Base-by-base conservation (phyloP, 2,888 invertebrate species). In the Drosophila neotestacea region DNA sequence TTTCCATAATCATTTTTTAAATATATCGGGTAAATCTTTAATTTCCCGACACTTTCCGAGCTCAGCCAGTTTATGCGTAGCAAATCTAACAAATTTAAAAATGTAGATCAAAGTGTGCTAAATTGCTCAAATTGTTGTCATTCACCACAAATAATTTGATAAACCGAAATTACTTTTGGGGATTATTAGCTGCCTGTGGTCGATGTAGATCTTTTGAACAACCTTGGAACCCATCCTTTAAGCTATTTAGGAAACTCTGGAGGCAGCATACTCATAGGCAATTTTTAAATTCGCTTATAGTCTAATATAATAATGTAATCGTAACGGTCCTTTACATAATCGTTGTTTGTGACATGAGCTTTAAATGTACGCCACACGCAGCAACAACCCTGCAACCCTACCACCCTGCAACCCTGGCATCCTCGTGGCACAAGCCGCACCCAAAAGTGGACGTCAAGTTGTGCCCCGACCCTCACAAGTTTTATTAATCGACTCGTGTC, bases 401-500 rank as follows among this genome's bases (percentile, higher is more conserved):
- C 13, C 11, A 36, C 32, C 16, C 22, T n/a, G 13, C 28, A 36
- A 60, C 27, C 50, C 63, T 36, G 58, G 27, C 54, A n/a, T 13
- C 9, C 7, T 7, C 54, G n/a, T 65, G 32, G 39, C 44, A 62
- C 16, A 28, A 28, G 34, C 56, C 66, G 59, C 50, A 36, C 70
- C 60, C 70, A 56, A 55, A 54, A 64, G 61, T 55, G 47, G 67
- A 63, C 30, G 52, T 63, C 66, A 59, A 48, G 64, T 71, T 64
- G 65, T 55, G 56, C 22, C 39, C 46, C 62, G 32, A 32, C 55
- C 61, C 44, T 70, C 54, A 38, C 68, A 73, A 61, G 73, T 79
- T 79, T 81, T 85, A 83, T 88, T 86, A 88, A 86, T 85, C 82
- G 87, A 82, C 85, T 80, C 86, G 80, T 87, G 85, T 80, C 85